Evolutionary conservation across 2,797 vertebrate species (phyloP).

Genomic region (Sebastes kiyomatsui): DNA sequence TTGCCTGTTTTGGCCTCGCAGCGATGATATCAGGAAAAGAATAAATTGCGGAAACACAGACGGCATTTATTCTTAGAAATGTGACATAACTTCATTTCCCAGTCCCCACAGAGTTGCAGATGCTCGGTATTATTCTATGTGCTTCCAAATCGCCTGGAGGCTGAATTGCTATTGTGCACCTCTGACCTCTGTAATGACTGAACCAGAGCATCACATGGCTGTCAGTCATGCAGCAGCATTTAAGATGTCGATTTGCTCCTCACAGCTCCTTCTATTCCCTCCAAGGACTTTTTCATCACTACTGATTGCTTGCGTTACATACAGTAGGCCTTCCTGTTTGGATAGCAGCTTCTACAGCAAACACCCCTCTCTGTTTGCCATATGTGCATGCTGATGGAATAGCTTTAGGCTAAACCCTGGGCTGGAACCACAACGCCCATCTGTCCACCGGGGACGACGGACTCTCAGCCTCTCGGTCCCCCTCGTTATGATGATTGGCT

Average conservation of each 20-base stretch:
- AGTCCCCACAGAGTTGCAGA: neutral
- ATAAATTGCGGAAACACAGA: neutral
- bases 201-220: constrained; percentile 3
- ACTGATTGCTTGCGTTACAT: constrained; percentile 38
- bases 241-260: constrained; percentile 18
- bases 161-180: constrained; percentile 5
- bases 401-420: constrained; percentile 57
- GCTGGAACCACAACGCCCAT: constrained; percentile 47
- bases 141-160: constrained; percentile 4
- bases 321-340: constrained; percentile 10
- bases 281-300: constrained; percentile 15
- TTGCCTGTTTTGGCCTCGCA: neutral
- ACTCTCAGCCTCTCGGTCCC: constrained; percentile 56
- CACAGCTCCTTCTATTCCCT: neutral
- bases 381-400: constrained; percentile 47
- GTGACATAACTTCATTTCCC: neutral
- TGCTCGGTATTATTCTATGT: neutral
- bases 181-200: constrained; percentile 32
- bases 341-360: constrained; percentile 5
- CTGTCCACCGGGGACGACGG: constrained; percentile 52
- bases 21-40: neutral
- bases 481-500: constrained; percentile 76
- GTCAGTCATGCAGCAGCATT: constrained; percentile 40
- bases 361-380: constrained; percentile 6
- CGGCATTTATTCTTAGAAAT: constrained; percentile 11